Conservation (phyloP, 2,888 invertebrate species). For the Biston betularia region DNA sequence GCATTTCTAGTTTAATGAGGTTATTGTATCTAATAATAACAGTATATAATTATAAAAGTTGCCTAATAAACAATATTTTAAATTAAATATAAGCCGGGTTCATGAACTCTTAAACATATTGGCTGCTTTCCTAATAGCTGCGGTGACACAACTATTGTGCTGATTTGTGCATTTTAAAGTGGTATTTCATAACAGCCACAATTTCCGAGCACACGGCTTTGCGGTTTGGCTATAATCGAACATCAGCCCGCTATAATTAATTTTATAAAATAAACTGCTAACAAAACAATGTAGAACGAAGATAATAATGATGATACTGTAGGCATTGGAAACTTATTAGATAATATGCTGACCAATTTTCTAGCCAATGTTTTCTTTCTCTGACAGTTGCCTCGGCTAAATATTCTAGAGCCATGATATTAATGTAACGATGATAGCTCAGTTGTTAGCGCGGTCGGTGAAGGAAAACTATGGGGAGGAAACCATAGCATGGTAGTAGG, state of each 20-base stretch:
- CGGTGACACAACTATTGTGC: conserved; percentile 6
- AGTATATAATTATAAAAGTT: too few relatives aligned
- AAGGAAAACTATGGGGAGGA: too few relatives aligned
- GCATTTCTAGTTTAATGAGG: too few relatives aligned
- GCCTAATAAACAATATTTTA: neutral
- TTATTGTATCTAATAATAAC: too few relatives aligned
- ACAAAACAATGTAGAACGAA: conserved; percentile 2
- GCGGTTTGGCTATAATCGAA: conserved; percentile 33
- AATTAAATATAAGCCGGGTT: neutral
- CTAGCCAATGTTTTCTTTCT: too few relatives aligned
- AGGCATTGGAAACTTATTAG: too few relatives aligned
- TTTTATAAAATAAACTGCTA: conserved; percentile 19
- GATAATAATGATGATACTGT: neutral
- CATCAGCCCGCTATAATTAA: conserved; percentile 13
- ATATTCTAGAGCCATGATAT: too few relatives aligned
- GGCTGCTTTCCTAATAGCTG: conserved; percentile 13
- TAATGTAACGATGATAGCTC: too few relatives aligned
- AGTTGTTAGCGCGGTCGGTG: too few relatives aligned
- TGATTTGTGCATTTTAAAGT: conserved; percentile 11
- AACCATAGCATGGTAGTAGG: too few relatives aligned
- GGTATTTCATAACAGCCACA: conserved; percentile 22
- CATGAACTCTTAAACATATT: neutral
- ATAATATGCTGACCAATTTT: too few relatives aligned
- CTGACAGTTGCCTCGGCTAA: neutral
- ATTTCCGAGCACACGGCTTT: conserved; percentile 22